These are phyloP conservation scores for Cliona cf. orientalis DNA, from an alignment of 37 sponge, comb jelly and placozoan genomes.

Conservation along the genomic window DNA sequence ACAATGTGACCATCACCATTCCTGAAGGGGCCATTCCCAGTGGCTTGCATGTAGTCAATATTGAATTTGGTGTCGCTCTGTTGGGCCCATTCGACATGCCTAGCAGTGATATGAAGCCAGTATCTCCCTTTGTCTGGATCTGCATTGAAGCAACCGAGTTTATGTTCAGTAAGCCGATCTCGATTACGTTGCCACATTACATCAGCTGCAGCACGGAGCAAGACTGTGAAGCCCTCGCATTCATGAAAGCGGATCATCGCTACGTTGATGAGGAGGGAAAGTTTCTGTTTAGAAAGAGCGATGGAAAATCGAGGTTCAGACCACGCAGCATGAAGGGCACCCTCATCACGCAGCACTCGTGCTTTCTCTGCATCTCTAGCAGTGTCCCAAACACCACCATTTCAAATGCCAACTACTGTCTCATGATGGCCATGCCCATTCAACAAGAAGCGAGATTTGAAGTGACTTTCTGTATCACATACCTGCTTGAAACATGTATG, in stretches of 20 bases:
- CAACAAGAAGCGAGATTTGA: not conserved
- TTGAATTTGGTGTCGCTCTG: conserved; percentile 1
- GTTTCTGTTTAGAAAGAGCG: not conserved
- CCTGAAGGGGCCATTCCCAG: not conserved
- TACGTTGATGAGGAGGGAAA: not conserved
- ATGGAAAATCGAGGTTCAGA: not conserved
- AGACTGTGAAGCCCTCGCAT: not conserved
- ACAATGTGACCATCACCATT: not conserved
- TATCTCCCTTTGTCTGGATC: conserved; percentile 8
- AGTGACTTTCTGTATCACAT: not conserved
- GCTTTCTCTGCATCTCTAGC: conserved; percentile 1
- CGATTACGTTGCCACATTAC: not conserved
- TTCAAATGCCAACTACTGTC: not conserved
- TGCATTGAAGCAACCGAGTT: not conserved
- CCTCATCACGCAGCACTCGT: not conserved
- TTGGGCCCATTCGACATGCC: not conserved
- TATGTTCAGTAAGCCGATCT: not conserved
- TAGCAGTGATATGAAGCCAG: conserved; percentile 2
- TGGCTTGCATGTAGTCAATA: not conserved
- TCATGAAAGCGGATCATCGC: not conserved
- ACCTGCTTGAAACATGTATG: not conserved
- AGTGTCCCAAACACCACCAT: not conserved
- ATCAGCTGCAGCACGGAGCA: not conserved
- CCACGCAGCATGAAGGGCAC: not conserved
- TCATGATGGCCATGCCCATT: not conserved